Base-by-base conservation (phyloP, 2,113 vertebrate genomes). In the Sinocyclocheilus grahami region DNA sequence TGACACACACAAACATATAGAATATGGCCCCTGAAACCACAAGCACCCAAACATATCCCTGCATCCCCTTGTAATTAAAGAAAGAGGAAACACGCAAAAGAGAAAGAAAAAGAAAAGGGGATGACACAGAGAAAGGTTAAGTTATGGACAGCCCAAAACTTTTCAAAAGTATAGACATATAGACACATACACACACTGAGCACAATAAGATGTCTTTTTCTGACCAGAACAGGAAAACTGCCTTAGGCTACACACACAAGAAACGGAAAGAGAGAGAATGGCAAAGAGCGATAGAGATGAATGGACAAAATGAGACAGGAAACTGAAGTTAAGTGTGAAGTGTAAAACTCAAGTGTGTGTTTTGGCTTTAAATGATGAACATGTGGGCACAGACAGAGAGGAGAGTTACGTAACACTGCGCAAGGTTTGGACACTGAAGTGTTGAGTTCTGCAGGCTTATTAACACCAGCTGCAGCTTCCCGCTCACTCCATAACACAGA, bases 331-430 rank as follows among this genome's bases (percentile, higher is more conserved):
- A 30, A 69, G 42, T 53, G 65, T 46, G 33, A 13, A 71, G 46
- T 55, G 65, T 53, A 69, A 69, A 82, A 82, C 42, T 82, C 58
- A 30, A 82, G 62, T 51, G 24, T 80, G 9, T 82, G 42, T 69
- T 82, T 51, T 81, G 60, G 58, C 42, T 82, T 51, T 71, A 53
- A 67, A 83, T 53, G 42, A 53, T 55, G 63, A 83, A 83, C n/a
- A 51, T 82, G 24, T 42, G 33, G 27, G 12, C 18, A 16, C n/a
- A 67, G 46, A 82, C n/a, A 79, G 33, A 79, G 33, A 75, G 14
- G 27, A 48, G 22, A 55, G 69, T 88, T 87, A 82, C 71, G 82
- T 62, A 90, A 90, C 62, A 89, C 46, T 60, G 63, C n/a, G 37
- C 46, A 82, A 86, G 42, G 83, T 78, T 81, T 42, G 27, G 16